These are phyloP conservation scores for Stenodera caucasica DNA, from an alignment of 2,888 invertebrate genomes.

Conservation along the genomic window DNA sequence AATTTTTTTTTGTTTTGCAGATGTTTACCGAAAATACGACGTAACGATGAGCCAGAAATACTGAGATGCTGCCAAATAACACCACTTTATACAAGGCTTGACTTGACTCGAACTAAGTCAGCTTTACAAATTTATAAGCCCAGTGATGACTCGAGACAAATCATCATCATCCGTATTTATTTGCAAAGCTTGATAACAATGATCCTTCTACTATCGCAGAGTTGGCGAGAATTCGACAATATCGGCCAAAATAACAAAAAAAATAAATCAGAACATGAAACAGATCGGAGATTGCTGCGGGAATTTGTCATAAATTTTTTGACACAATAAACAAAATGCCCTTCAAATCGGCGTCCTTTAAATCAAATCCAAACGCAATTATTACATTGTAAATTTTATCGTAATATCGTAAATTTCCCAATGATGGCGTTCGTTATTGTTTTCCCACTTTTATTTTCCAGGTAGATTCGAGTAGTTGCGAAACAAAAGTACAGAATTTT, in stretches of 20 bases:
- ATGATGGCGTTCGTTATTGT: background rate
- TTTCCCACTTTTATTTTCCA: background rate
- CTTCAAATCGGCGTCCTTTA: too few species aligned
- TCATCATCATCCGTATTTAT: background rate
- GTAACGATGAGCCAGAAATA: slow-evolving; percentile 10
- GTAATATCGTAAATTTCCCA: background rate
- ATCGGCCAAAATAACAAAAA: too few species aligned
- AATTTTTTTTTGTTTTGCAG: background rate
- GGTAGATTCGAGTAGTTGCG: background rate
- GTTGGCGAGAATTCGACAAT: too few species aligned
- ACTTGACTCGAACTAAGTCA: slow-evolving; percentile 16
- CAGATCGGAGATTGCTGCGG: too few species aligned
- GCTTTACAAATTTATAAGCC: slow-evolving; percentile 24
- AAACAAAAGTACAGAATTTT: background rate
- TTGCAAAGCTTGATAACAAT: too few species aligned
- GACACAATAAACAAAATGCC: too few species aligned
- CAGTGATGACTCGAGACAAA: slow-evolving; percentile 19
- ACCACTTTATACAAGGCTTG: slow-evolving; percentile 13
- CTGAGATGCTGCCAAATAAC: slow-evolving; percentile 21
- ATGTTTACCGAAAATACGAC: slow-evolving; percentile 4
- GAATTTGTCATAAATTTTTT: too few species aligned
- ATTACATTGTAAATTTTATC: background rate
- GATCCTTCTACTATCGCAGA: too few species aligned
- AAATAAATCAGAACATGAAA: too few species aligned
- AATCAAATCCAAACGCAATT: too few species aligned